Base-by-base conservation (phyloP, 2,113 vertebrate species). In the Hippopotamus amphibius region DNA sequence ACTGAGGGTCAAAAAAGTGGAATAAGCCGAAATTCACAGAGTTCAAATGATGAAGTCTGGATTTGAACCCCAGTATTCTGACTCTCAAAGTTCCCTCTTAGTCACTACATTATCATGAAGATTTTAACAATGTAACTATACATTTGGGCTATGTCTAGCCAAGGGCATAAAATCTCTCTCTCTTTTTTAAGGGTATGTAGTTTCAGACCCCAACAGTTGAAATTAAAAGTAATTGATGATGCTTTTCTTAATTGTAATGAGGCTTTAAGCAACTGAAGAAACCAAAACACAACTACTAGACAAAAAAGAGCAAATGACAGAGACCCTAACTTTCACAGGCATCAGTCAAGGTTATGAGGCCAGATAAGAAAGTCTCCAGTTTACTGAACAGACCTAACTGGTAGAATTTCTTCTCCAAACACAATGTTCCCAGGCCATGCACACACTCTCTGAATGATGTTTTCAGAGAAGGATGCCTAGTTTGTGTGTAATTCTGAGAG, bases 331-430 rank as follows among this genome's bases (percentile, higher is more conserved):
- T 48, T 24, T 90, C 21, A 11, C 11, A 81, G 71, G 19, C 41
- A 46, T 33, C 7, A 17, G 53, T 28, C 74, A 91, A n/a, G 30
- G 17, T 53, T 55, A 48, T 10, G 30, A 59, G 16, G 33, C 46
- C 37, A 83, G 41, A 43, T 6, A 76, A 43, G 28, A 80, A 84
- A 88, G n/a, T 81, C 66, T 71, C 24, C 46, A 83, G 61, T 66
- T 93, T 89, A 79, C 79, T 19, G 55, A 65, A 55, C 21, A 55
- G 19, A 48, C 24, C 59, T 93, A 1, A 33, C 46, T 69, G 12
- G 22, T 72, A 72, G 83, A 65, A 90, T 92, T 97, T 97, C 53
- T 86, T 79, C 63, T 74, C 43, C 1, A 21, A 87, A 90, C 81
- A 95, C 63, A 89, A 7, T 74, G 61, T 92, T 88, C 90, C 80